Evolutionary conservation across 2,113 vertebrate genomes (phyloP).

Genomic region (Muntiacus reevesi): DNA sequence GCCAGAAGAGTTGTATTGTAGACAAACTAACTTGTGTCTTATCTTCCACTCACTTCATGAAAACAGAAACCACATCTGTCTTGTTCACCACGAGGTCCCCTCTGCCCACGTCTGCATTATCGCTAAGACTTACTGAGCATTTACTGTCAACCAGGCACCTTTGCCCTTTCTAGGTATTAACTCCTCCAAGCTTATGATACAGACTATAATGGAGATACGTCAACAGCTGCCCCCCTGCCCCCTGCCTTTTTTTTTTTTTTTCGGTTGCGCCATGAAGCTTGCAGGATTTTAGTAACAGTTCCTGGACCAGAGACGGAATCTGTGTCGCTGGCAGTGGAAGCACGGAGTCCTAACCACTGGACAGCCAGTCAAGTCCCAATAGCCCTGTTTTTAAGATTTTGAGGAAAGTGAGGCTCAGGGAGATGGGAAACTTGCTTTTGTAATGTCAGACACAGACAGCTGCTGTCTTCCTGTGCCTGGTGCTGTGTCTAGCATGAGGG

Average conservation of each 20-base stretch:
- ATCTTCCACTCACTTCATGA: background rate
- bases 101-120: background rate
- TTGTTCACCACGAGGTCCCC: background rate
- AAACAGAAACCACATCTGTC: background rate
- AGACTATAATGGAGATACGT: too few relatives aligned
- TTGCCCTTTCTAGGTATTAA: background rate
- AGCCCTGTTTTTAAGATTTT: background rate
- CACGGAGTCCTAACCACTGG: background rate
- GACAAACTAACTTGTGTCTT: slow-evolving; percentile 12
- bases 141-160: background rate
- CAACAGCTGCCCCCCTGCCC: background rate
- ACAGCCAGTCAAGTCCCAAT: background rate
- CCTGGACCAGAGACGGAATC: background rate
- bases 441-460: background rate
- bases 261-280: background rate
- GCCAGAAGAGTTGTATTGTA: background rate
- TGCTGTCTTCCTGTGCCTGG: background rate
- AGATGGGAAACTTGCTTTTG: background rate
- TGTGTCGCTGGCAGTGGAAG: background rate
- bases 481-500: background rate
- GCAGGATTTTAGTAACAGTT: background rate
- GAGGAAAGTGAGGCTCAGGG: background rate
- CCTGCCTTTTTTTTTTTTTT: background rate
- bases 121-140: background rate
- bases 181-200: background rate